A percentile compares a stretch with the other conserved stretches of the same genome.
Evolutionary conservation across 2,113 vertebrate species (phyloP).

Genomic region (Hydropotes inermis): DNA sequence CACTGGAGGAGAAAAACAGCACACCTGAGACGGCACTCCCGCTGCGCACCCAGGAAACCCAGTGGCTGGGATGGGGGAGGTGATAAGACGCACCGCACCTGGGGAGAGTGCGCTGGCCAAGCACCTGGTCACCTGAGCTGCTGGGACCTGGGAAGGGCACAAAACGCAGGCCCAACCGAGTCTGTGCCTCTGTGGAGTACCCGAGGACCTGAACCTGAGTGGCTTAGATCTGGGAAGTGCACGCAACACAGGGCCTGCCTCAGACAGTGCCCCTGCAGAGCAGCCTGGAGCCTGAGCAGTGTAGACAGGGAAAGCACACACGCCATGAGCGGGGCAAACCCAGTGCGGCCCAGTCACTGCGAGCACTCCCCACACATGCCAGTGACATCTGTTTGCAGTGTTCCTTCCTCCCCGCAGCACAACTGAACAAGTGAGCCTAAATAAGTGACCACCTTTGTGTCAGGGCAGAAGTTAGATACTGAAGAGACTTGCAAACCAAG

Average conservation of each 20-base stretch:
- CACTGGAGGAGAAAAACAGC: not conserved
- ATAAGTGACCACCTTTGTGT: not conserved
- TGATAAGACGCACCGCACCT: not conserved
- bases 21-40: not conserved
- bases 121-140: not conserved
- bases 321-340: fast-evolving
- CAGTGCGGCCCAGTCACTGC: not conserved
- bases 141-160: not conserved
- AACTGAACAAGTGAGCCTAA: not conserved
- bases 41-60: not conserved
- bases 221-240: not conserved
- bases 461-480: not conserved
- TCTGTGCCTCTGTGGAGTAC: not conserved
- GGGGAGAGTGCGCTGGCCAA: not conserved
- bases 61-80: not conserved
- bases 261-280: not conserved
- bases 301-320: not conserved
- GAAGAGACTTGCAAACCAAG: not conserved
- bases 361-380: not conserved
- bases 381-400: not conserved
- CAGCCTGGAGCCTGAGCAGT: not conserved
- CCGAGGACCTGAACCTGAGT: not conserved
- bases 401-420: not conserved
- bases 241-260: not conserved
- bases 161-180: not conserved